Conservation (phyloP, 2,888 invertebrate genomes). For the Polylopha cassiicola region DNA sequence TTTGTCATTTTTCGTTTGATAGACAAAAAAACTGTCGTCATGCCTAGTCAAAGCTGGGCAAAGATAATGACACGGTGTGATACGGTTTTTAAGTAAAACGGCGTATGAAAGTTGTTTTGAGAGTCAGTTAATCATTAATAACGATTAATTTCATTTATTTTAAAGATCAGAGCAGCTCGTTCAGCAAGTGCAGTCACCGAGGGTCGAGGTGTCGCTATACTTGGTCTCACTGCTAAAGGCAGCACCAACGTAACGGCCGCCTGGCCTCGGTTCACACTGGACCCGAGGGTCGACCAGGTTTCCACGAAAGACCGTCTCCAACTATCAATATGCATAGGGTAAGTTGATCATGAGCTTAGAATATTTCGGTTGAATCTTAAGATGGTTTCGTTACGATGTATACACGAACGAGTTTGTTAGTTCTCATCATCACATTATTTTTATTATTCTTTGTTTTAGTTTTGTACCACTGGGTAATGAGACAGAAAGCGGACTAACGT, state of each 20-base stretch:
- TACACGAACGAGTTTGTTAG: too few species aligned
- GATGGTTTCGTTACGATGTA: too few species aligned
- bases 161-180: conserved; percentile 68
- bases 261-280: conserved; percentile 90
- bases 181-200: conserved; percentile 84
- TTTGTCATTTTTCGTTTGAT: too few species aligned
- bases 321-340: conserved; percentile 89
- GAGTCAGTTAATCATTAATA: too few species aligned
- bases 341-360: conserved; percentile 2
- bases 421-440: conserved; percentile 1
- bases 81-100: too few species aligned
- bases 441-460: conserved; percentile 45
- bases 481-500: conserved; percentile 90
- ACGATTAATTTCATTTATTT: background rate
- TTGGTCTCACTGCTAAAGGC: conserved; percentile 88
- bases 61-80: too few species aligned
- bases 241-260: conserved; percentile 91
- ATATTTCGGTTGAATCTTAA: too few species aligned
- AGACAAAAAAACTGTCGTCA: too few species aligned
- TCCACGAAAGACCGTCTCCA: conserved; percentile 86
- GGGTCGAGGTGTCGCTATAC: conserved; percentile 87
- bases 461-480: conserved; percentile 81
- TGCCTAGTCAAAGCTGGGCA: too few species aligned
- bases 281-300: conserved; percentile 89
- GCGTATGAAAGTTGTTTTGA: too few species aligned